These are phyloP conservation scores for Pissodes strobi DNA, from an alignment of 1,140 invertebrate genomes.

Conservation along the genomic window DNA sequence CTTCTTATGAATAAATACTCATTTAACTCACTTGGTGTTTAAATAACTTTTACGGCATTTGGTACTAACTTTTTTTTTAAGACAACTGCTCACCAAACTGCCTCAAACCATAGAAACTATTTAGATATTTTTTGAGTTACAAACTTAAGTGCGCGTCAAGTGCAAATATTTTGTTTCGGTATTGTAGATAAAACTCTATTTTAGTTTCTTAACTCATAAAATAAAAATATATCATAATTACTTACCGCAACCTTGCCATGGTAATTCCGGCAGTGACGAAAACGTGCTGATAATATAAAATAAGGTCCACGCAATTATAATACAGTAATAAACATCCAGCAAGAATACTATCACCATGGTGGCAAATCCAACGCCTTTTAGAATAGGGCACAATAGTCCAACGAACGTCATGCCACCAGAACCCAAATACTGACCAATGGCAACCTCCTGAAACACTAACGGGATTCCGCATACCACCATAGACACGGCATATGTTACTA, in stretches of 20 bases:
- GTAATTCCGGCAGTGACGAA: constrained; percentile 56
- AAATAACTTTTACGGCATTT: too few species aligned
- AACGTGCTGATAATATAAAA: constrained; percentile 66
- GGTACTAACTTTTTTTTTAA: too few species aligned
- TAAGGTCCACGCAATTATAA: constrained; percentile 68
- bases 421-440: constrained; percentile 67
- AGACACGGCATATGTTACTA: constrained; percentile 72
- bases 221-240: constrained; percentile 21
- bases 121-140: too few species aligned
- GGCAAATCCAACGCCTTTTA: constrained; percentile 72
- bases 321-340: constrained; percentile 68
- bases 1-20: too few species aligned
- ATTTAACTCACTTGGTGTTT: too few species aligned
- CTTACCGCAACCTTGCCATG: constrained; percentile 65
- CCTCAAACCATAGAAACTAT: too few species aligned
- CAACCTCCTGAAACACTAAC: constrained; percentile 78
- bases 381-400: constrained; percentile 64
- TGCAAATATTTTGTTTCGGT: too few species aligned
- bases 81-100: too few species aligned
- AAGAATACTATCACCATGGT: constrained; percentile 72
- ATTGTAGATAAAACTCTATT: too few species aligned
- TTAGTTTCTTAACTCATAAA: too few species aligned
- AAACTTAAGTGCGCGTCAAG: too few species aligned
- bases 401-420: constrained; percentile 67
- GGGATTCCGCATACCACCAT: constrained; percentile 76